phyloP scores from a whole-genome alignment of 2,888 invertebrate species.

The Stenolophus ochropezus region DNA sequence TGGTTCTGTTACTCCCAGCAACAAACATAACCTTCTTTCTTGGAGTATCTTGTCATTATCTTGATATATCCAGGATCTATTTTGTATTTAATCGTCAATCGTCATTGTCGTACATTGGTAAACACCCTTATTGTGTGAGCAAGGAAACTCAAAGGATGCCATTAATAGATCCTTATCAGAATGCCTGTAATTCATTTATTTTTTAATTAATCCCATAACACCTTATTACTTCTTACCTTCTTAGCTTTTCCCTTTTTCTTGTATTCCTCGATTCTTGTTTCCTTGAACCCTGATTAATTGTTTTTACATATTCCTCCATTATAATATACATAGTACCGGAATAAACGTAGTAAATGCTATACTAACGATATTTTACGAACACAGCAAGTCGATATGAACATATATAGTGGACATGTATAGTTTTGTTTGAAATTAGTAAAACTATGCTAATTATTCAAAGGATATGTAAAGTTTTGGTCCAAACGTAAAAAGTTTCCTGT shows the following conservation, averaged over 20 bases:
- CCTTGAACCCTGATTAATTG: background rate
- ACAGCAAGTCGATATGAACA: background rate
- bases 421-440: background rate
- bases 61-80: background rate
- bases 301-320: background rate
- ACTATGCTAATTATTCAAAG: background rate
- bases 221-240: background rate
- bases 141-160: background rate
- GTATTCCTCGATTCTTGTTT: background rate
- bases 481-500: background rate
- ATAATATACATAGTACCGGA: background rate
- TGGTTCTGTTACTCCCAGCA: background rate
- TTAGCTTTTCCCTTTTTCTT: background rate
- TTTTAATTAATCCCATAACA: background rate
- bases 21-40: background rate
- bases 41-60: background rate
- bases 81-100: background rate
- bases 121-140: background rate
- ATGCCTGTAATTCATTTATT: background rate
- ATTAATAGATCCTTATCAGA: background rate
- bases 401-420: background rate
- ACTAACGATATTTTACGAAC: background rate
- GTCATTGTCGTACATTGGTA: background rate
- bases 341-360: background rate
- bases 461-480: background rate